Conservation (phyloP, 2,797 vertebrate genomes). For the Chelon auratus region DNA sequence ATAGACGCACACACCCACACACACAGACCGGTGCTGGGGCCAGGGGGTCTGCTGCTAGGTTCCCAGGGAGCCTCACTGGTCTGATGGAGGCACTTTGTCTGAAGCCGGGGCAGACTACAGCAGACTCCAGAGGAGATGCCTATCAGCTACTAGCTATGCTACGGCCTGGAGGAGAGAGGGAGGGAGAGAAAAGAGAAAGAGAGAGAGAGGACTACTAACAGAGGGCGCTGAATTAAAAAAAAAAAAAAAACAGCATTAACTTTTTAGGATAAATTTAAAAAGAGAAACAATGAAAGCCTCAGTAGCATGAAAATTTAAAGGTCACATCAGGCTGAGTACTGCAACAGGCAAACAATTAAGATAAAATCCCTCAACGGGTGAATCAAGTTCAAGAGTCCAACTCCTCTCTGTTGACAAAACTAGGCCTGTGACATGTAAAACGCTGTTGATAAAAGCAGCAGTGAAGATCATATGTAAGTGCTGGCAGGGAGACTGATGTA, state of each 20-base stretch:
- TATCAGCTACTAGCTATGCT: slow-evolving; percentile 84
- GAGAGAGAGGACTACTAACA: slow-evolving; percentile 41
- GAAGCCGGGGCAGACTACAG: slow-evolving; percentile 86
- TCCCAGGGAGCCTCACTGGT: slow-evolving; percentile 86
- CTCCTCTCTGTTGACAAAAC: slow-evolving; percentile 33
- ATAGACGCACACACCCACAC: slow-evolving; percentile 26
- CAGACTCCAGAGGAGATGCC: slow-evolving; percentile 89
- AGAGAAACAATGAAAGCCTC: slow-evolving; percentile 2
- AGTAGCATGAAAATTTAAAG: slow-evolving; percentile 20
- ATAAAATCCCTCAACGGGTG: slow-evolving; percentile 55
- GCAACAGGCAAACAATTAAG: slow-evolving; percentile 17
- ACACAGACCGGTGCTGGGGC: slow-evolving; percentile 67
- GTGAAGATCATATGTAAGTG: slow-evolving; percentile 50
- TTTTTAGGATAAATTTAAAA: slow-evolving; percentile 30
- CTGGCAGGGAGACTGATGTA: slow-evolving; percentile 75
- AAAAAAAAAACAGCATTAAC: slow-evolving; percentile 23
- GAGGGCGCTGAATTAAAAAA: slow-evolving; percentile 58
- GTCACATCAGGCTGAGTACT: slow-evolving; percentile 1
- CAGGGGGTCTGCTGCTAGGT: slow-evolving; percentile 79
- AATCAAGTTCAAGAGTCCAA: slow-evolving; percentile 50
- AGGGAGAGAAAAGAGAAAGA: slow-evolving; percentile 36
- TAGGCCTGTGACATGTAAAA: slow-evolving; percentile 32
- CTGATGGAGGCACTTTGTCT: slow-evolving; percentile 89
- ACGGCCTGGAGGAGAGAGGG: slow-evolving; percentile 75
- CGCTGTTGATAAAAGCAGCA: slow-evolving; percentile 51